These are phyloP conservation scores for Caretta caretta DNA, from an alignment of 2,113 vertebrate species.

Conservation along the genomic window DNA sequence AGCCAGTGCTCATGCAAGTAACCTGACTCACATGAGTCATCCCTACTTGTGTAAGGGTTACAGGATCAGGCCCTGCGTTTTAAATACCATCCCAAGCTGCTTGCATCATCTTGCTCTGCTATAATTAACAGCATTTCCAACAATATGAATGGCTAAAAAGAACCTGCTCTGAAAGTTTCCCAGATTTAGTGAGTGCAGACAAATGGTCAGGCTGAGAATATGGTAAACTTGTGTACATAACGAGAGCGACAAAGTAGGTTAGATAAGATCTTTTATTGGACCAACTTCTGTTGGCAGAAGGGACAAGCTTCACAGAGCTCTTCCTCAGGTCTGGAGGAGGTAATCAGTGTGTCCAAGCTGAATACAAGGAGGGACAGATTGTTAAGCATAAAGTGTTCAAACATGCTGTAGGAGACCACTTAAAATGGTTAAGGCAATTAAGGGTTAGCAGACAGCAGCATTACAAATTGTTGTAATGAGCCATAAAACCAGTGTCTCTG, in stretches of 20 bases:
- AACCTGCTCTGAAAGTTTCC: neutral
- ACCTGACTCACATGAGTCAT: neutral
- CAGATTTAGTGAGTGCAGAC: slow-evolving; percentile 17
- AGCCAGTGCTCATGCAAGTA: neutral
- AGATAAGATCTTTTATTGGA: too few species aligned
- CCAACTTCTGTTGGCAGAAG: neutral
- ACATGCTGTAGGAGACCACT: neutral
- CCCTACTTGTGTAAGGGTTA: neutral
- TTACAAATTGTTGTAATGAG: neutral
- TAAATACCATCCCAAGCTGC: neutral
- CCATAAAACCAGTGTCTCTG: neutral
- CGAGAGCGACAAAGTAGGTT: neutral
- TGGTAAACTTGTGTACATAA: neutral
- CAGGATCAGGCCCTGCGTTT: neutral
- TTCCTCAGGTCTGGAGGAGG: neutral
- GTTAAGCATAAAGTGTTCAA: neutral
- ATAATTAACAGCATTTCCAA: neutral
- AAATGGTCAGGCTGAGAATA: neutral
- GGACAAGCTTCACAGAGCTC: neutral
- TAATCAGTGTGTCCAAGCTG: neutral
- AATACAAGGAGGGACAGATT: neutral
- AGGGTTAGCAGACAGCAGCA: neutral
- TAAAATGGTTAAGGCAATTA: too few species aligned
- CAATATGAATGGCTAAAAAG: neutral
- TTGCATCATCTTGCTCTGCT: neutral